Evolutionary conservation across 2,797 vertebrate species (phyloP), one percentile per base, ranked within the genome.

Genomic region (Zenarchopterus dispar): DNA sequence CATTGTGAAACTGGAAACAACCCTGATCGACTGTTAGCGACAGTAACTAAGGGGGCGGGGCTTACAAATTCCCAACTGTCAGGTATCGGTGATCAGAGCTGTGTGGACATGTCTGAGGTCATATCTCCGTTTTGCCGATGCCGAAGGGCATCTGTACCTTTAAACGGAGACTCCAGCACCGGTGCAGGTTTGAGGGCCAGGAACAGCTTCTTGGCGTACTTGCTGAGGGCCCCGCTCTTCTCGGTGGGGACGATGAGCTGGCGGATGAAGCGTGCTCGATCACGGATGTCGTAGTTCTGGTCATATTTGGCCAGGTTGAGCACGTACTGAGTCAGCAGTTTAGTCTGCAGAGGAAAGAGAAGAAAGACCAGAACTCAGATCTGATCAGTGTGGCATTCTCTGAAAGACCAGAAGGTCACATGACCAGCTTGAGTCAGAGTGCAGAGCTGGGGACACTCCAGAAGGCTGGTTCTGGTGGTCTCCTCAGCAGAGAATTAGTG

Each of bases 241-340:
- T 99, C 98, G 0, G 95, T 96, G 58, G 98, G 98, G 23, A 98
- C 96, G 0, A 99, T 97, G 67, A 99, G 97, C 91, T 99, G 98
- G 45, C 98, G 95, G 46, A 98, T 99, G 82, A 99, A 99, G 62
- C 98, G 95, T 0, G 97, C 97, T 3, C 98, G 93, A 67, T 99
- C 98, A 0, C 98, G 94, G 84, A 99, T 99, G 80, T 99, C 98
- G 0, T 99, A 99, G 89, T 99, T 99, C 90, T 99, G 98, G 88
- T 99, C 98, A 0, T 99, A 99, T 80, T 99, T 99, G 73, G 98
- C 97, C 92, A 99, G 78, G 79, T 99, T 99, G 87, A 99, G 94
- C 46, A 99, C 97, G 0, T 99, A 99, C 88, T 99, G 98, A 1
- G 97, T 99, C 78, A 99, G 90, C 58, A 99, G 94, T 86, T 99